Evolutionary conservation across 2,797 vertebrate species (phyloP).

Genomic region (Odontamblyopus rebecca): DNA sequence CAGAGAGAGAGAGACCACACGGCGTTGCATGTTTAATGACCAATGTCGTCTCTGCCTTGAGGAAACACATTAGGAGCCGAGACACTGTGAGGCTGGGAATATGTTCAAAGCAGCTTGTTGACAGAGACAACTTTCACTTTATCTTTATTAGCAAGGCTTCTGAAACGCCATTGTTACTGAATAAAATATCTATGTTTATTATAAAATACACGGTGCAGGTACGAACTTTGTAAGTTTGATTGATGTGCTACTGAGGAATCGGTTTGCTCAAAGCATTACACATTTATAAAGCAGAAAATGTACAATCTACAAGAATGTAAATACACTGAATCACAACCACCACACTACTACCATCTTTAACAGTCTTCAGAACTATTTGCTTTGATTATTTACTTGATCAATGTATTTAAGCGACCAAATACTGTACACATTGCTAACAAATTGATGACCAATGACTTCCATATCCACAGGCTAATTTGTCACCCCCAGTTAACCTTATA

Average conservation of each 20-base stretch:
- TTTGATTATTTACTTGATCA: not conserved
- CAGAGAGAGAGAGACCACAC: slow-evolving; percentile 7
- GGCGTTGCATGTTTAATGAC: slow-evolving; percentile 11
- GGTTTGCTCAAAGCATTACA: not conserved
- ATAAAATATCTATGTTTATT: not conserved
- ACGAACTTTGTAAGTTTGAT: not conserved
- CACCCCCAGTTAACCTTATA: no score
- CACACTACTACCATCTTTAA: not conserved
- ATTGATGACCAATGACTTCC: no score
- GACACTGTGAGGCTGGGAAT: slow-evolving; percentile 9
- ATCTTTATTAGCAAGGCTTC: slow-evolving; percentile 15
- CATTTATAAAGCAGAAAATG: not conserved
- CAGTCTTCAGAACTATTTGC: not conserved
- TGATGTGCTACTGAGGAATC: not conserved
- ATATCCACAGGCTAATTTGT: no score
- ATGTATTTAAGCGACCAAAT: no score
- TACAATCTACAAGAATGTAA: not conserved
- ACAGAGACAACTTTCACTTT: not conserved
- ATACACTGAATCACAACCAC: not conserved
- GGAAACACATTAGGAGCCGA: slow-evolving; percentile 1
- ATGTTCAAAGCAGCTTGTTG: slow-evolving; percentile 29
- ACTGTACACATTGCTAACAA: no score
- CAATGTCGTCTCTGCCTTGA: slow-evolving; percentile 9
- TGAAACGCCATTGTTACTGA: not conserved
- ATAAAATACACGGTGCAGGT: not conserved